A percentile compares a stretch with the other conserved stretches of the same genome.
Evolutionary conservation across 2,797 vertebrate species (phyloP).

Genomic region (Sebastes matsubarae): DNA sequence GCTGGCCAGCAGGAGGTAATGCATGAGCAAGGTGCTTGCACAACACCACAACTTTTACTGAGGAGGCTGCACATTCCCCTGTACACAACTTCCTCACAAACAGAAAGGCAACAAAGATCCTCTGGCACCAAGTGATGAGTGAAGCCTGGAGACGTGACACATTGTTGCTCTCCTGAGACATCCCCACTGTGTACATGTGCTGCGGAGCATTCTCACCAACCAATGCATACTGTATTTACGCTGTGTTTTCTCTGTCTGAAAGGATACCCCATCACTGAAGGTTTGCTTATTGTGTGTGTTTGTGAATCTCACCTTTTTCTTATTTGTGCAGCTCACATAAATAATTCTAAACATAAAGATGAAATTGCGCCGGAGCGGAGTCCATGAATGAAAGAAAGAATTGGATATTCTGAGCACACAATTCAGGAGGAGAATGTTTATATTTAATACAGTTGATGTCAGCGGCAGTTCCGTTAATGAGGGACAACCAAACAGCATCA

Average conservation of each 20-base stretch:
- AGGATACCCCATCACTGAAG: background rate
- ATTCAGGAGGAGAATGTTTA: background rate
- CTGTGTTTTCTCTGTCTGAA: background rate
- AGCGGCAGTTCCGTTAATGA: constrained; percentile 5
- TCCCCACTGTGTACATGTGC: background rate
- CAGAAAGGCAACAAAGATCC: background rate
- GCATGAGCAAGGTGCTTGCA: constrained; percentile 3
- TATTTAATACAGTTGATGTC: constrained; percentile 8
- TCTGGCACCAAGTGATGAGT: background rate
- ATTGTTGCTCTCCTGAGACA: background rate
- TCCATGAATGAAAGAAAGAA: background rate
- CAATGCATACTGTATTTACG: background rate
- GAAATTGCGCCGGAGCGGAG: background rate
- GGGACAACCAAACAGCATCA: background rate
- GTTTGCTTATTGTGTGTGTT: background rate
- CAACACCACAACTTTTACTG: background rate
- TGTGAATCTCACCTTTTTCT: background rate
- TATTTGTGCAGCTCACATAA: constrained; percentile 23
- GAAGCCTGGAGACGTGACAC: background rate
- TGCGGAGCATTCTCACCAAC: background rate
- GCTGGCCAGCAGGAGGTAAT: constrained; percentile 40
- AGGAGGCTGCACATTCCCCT: background rate
- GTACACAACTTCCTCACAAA: background rate
- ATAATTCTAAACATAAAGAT: constrained; percentile 12
- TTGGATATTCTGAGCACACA: background rate